Evolutionary conservation across 2,113 vertebrate species (phyloP).

Genomic region (Indri indri): DNA sequence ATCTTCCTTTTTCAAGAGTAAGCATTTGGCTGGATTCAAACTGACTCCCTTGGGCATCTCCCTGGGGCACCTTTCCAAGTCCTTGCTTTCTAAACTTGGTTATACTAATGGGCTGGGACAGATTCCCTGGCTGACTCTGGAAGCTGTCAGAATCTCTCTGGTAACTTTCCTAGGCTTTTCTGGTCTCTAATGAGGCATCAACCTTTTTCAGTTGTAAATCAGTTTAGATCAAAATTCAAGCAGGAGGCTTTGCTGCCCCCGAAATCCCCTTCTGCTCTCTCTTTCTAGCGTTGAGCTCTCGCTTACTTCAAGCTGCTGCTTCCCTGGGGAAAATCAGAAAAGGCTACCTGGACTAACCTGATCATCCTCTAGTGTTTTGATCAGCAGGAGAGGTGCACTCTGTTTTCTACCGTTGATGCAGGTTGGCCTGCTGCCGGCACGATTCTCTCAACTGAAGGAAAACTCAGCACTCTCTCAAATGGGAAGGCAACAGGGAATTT

Average conservation of each 20-base stretch:
- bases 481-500: neutral
- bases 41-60: conserved; percentile 52
- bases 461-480: neutral
- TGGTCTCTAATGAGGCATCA: conserved; percentile 10
- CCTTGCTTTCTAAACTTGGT: conserved; percentile 70
- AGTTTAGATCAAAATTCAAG: conserved; percentile 51
- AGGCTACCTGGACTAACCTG: neutral
- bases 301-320: neutral
- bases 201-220: conserved; percentile 68
- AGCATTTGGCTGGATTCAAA: conserved; percentile 58
- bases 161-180: conserved; percentile 70
- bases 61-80: conserved; percentile 57
- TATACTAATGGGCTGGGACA: conserved; percentile 19
- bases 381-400: neutral
- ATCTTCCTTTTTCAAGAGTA: conserved; percentile 64
- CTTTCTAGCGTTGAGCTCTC: neutral
- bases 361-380: neutral
- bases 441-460: conserved; percentile 7
- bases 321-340: neutral
- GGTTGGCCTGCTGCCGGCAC: neutral
- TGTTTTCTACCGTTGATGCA: neutral
- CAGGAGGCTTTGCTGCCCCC: neutral
- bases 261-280: neutral
- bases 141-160: conserved; percentile 50
- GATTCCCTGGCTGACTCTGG: conserved; percentile 51